Evolutionary conservation across 2,797 vertebrate genomes (phyloP).

Genomic region (Avahi laniger): DNA sequence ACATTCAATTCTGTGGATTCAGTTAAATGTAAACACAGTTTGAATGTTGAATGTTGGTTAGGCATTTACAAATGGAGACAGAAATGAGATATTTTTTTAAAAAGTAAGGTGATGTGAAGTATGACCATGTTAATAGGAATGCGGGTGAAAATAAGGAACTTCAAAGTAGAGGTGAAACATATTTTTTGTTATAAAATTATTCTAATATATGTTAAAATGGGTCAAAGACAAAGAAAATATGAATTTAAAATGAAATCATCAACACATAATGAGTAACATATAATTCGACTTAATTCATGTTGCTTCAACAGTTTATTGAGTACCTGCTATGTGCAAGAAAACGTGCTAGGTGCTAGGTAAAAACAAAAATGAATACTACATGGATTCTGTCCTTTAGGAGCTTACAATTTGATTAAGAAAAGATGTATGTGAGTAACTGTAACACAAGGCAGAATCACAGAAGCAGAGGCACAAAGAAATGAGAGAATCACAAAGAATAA

Average conservation of each 20-base stretch:
- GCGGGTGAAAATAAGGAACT: background rate
- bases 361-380: background rate
- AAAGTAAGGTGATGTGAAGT: background rate
- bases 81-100: background rate
- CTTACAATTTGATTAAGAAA: background rate
- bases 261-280: constrained; percentile 12
- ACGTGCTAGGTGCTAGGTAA: background rate
- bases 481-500: background rate
- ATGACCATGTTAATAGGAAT: background rate
- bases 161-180: background rate
- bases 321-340: constrained; percentile 52
- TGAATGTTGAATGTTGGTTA: background rate
- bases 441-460: background rate
- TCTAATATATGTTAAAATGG: background rate
- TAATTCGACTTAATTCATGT: background rate
- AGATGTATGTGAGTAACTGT: background rate
- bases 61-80: constrained; percentile 2
- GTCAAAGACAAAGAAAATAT: constrained; percentile 43
- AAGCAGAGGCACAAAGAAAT: background rate
- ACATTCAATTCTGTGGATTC: background rate
- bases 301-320: constrained; percentile 52
- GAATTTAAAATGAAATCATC: constrained; percentile 45
- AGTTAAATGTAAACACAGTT: background rate
- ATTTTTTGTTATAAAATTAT: background rate
- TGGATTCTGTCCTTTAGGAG: background rate